phyloP scores from a whole-genome alignment of 2,113 vertebrate species.

The Brachypodius melanocephalos region DNA sequence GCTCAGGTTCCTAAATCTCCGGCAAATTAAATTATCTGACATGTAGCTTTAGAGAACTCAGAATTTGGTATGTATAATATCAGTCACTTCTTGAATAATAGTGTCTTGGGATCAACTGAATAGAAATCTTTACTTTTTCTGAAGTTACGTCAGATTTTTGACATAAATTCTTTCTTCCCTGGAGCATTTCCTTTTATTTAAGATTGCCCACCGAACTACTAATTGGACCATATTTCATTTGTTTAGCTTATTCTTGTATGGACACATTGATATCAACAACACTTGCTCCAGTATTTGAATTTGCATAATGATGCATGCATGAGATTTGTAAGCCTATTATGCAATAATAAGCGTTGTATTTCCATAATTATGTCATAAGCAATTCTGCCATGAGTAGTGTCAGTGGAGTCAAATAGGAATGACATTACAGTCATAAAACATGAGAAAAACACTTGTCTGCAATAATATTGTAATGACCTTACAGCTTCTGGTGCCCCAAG shows the following conservation, averaged over 20 bases:
- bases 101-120: neutral
- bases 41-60: neutral
- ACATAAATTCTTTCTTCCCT: neutral
- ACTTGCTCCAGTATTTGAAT: constrained; percentile 7
- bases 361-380: constrained; percentile 66
- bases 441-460: constrained; percentile 17
- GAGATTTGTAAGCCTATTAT: constrained; percentile 45
- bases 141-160: neutral
- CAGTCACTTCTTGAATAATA: neutral
- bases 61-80: neutral
- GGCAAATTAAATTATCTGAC: neutral
- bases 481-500: neutral
- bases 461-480: neutral
- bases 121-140: neutral
- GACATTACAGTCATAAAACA: constrained; percentile 13
- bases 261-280: constrained; percentile 18
- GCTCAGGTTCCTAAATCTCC: neutral
- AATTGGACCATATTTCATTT: constrained; percentile 47
- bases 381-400: constrained; percentile 39
- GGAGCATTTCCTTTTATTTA: neutral
- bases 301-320: constrained; percentile 41
- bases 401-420: constrained; percentile 48
- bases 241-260: constrained; percentile 14
- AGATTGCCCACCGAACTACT: neutral
- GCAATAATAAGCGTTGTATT: constrained; percentile 41